Conservation (phyloP, 1,140 invertebrate species). For the Phymorhynchus buccinoides region DNA sequence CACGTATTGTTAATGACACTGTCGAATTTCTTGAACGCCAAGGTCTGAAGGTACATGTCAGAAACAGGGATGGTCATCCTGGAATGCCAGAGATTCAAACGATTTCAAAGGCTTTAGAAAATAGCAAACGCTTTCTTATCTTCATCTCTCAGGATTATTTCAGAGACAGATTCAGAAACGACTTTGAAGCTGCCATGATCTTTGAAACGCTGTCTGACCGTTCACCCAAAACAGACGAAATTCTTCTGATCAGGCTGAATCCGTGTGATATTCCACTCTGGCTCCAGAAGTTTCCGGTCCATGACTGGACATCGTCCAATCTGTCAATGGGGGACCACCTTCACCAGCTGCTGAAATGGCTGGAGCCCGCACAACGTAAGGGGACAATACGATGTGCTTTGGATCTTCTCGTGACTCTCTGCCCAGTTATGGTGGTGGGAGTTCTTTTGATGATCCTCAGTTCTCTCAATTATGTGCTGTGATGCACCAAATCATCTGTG, state of each 20-base stretch:
- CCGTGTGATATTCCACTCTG: background rate
- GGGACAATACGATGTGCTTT: background rate
- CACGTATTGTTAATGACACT: background rate
- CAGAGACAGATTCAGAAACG: background rate
- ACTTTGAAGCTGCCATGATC: conserved; percentile 23
- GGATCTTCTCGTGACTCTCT: background rate
- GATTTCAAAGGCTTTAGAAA: background rate
- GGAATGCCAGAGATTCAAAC: background rate
- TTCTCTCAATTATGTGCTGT: background rate
- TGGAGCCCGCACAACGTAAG: background rate
- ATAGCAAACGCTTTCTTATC: background rate
- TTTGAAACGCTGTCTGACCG: background rate
- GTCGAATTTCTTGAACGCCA: background rate
- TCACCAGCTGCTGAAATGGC: background rate
- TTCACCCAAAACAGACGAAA: background rate
- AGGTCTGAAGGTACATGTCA: background rate
- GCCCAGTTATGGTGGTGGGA: background rate
- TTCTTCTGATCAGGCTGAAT: background rate
- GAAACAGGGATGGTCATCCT: background rate
- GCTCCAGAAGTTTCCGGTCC: conserved; percentile 15
- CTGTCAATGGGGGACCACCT: background rate
- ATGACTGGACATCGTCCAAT: background rate
- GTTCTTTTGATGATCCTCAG: background rate
- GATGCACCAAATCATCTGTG: background rate
- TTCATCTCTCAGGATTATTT: background rate